A percentile compares a stretch with the other conserved stretches of the same genome.
These are phyloP conservation scores for Parauchenoglanis punctatus DNA, from an alignment of 2,797 vertebrate species.

Conservation along the genomic window DNA sequence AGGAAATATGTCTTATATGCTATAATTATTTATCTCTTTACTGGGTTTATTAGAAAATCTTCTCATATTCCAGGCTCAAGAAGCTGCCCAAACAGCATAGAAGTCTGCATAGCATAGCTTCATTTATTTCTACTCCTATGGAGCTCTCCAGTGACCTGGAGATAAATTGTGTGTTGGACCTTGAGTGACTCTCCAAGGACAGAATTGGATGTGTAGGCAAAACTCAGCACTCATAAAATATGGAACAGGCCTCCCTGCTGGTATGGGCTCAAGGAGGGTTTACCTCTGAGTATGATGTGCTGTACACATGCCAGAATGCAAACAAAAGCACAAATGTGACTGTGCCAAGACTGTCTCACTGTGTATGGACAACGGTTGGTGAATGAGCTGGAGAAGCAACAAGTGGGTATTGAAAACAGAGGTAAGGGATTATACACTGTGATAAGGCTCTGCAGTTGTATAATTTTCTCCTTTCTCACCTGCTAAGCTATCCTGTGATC, in stretches of 20 bases:
- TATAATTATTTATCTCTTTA: conserved; percentile 20
- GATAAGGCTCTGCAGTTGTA: conserved; percentile 62
- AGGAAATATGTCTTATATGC: neutral
- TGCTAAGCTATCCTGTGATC: conserved; percentile 47
- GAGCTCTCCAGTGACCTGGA: conserved; percentile 29
- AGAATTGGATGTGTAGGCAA: conserved; percentile 74
- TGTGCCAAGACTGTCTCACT: conserved; percentile 30
- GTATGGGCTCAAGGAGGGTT: conserved; percentile 55
- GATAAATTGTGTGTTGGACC: conserved; percentile 69
- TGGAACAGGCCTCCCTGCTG: conserved; percentile 60
- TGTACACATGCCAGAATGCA: neutral
- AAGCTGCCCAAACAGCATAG: conserved; percentile 44
- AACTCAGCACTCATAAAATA: conserved; percentile 74
- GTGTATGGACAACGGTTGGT: conserved; percentile 17
- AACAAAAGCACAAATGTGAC: conserved; percentile 1
- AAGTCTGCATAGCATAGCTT: conserved; percentile 67
- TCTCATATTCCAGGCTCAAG: conserved; percentile 57
- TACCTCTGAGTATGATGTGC: conserved; percentile 38
- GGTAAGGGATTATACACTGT: neutral
- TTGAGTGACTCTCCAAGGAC: conserved; percentile 72
- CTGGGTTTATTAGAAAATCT: conserved; percentile 62
- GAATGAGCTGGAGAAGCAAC: conserved; percentile 37
- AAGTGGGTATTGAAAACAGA: conserved; percentile 48
- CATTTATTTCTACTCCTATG: conserved; percentile 64
- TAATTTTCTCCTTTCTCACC: conserved; percentile 61